Base-by-base conservation (phyloP, 2,113 vertebrate species). In the Sander vitreus region DNA sequence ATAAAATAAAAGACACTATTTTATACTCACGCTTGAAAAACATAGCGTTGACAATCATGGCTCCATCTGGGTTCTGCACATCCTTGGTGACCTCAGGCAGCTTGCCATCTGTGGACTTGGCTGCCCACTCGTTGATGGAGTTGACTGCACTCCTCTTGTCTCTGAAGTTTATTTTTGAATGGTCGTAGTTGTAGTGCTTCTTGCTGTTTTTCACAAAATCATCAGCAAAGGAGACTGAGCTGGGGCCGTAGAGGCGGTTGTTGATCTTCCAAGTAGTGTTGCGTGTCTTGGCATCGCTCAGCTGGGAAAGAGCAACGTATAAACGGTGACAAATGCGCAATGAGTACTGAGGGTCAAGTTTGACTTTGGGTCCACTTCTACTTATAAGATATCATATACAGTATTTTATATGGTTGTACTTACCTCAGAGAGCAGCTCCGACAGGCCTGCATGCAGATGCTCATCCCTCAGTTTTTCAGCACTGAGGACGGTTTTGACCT, bases 221-320 rank as follows among this genome's bases (percentile, higher is more conserved):
- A 0, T 98, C 97, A 0, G 93, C 87, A 0, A 99, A 99, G 94
- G 88, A 96, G 89, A 99, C 96, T 0, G 98, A 97, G 93, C 97
- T 97, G 5, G 98, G 98, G 0, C 97, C 97, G 0, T 99, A 99
- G 7, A 99, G 92, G 72, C 96, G 96, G 95, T 90, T 98, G 88
- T 94, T 98, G 11, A 99, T 96, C 91, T 97, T 99, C 98, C 98
- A 99, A 76, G 98, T 99, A 57, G 97, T 96, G 1, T 99, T 99
- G 88, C 97, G 97, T 2, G 95, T 94, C 0, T 96, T 96, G 85
- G 95, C 93, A 64, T 99, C 95, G 87, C 97, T 99, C 64, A 93
- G 82, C 93, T 94, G 53, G 9, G 25, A 69, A 60, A 2, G 16
- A 51, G 15, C 33, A 62, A 70, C 0, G 19, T 5, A 53, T 6